These are phyloP conservation scores for Eudyptes chrysolophus DNA, from an alignment of 2,113 vertebrate genomes.

Conservation along the genomic window DNA sequence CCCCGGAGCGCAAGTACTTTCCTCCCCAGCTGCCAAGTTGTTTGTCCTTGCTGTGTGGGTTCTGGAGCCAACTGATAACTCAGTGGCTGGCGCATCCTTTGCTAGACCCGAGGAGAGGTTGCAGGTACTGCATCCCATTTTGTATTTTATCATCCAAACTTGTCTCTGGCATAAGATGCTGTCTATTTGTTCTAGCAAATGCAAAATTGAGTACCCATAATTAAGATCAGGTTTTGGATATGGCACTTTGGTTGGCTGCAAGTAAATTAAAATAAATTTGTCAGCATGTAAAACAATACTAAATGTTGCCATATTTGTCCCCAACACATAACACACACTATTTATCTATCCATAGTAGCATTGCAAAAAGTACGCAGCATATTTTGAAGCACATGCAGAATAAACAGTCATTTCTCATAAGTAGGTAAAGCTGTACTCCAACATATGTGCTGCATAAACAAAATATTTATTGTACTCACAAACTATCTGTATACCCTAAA, in stretches of 20 bases:
- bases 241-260: neutral
- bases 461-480: neutral
- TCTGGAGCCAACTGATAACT: neutral
- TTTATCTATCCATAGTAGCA: neutral
- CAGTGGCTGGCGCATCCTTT: neutral
- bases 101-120: neutral
- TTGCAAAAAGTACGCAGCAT: neutral
- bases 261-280: neutral
- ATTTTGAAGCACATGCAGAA: neutral
- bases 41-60: neutral
- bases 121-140: neutral
- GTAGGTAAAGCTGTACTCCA: neutral
- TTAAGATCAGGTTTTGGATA: neutral
- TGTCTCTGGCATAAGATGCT: neutral
- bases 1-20: neutral
- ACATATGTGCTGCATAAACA: neutral
- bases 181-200: neutral
- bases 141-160: neutral
- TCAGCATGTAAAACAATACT: neutral
- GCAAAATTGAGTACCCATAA: neutral
- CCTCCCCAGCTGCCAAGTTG: neutral
- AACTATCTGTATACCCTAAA: neutral
- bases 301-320: neutral
- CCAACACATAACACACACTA: neutral
- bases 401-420: neutral